Conservation (phyloP, 2,113 vertebrate species). For the Istiophorus platypterus region DNA sequence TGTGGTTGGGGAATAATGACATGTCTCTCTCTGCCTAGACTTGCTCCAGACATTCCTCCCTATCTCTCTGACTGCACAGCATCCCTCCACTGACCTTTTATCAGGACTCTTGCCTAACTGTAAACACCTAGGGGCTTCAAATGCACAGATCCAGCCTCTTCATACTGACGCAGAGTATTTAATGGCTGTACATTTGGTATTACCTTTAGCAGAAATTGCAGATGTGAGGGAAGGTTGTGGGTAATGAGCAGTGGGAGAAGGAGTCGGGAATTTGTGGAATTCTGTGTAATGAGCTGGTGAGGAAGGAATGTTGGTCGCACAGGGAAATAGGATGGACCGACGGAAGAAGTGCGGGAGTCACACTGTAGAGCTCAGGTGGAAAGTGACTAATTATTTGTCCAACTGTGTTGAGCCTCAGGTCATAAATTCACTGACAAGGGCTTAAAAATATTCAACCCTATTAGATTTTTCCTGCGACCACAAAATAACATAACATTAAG, state of each 20-base stretch:
- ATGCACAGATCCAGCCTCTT: background rate
- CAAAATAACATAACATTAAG: background rate
- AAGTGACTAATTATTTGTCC: background rate
- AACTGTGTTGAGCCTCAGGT: background rate
- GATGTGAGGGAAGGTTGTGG: background rate
- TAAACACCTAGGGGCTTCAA: background rate
- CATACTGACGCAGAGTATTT: background rate
- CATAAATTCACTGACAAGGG: background rate
- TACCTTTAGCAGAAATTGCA: background rate
- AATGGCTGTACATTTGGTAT: constrained; percentile 11
- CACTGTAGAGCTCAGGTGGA: background rate
- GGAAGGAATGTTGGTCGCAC: constrained; percentile 59
- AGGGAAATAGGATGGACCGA: constrained; percentile 15
- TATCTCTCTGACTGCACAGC: constrained; percentile 34
- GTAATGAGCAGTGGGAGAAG: constrained; percentile 18
- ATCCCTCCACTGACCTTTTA: background rate
- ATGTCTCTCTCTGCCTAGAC: constrained; percentile 72
- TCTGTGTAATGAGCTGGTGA: constrained; percentile 59
- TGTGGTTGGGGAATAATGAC: constrained; percentile 67
- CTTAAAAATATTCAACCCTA: background rate
- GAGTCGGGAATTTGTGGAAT: constrained; percentile 68
- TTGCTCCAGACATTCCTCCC: constrained; percentile 78
- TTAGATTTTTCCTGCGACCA: background rate
- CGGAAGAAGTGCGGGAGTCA: background rate
- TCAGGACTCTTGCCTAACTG: background rate